These are phyloP conservation scores for Pristionchus entomophagus DNA, from an alignment of 2,888 invertebrate species.

Conservation along the genomic window DNA sequence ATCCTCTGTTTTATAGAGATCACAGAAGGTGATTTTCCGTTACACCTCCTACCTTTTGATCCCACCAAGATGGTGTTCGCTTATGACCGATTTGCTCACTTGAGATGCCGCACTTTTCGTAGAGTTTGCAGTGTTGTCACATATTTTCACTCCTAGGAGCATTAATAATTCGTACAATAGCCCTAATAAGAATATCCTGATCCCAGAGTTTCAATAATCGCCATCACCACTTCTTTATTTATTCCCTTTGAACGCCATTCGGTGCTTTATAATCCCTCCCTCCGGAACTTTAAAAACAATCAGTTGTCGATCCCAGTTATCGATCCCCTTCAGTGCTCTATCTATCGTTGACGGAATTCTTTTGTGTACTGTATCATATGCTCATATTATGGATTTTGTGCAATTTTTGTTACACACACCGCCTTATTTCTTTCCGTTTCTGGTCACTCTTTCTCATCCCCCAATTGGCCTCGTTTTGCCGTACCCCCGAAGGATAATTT, in stretches of 20 bases:
- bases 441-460: slow-evolving; percentile 16
- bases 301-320: neutral
- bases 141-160: neutral
- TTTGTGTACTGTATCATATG: slow-evolving; percentile 15
- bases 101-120: neutral
- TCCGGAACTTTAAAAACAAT: slow-evolving; percentile 4
- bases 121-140: slow-evolving; percentile 33
- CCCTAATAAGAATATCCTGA: neutral
- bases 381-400: slow-evolving; percentile 25
- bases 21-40: neutral
- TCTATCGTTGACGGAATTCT: slow-evolving; percentile 21
- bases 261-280: slow-evolving; percentile 14
- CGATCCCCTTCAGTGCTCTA: slow-evolving; percentile 2
- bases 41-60: slow-evolving; percentile 1
- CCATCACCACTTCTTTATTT: neutral
- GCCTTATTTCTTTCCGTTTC: slow-evolving; percentile 9
- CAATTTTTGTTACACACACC: neutral
- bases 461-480: slow-evolving; percentile 31
- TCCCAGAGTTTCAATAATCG: slow-evolving; percentile 21
- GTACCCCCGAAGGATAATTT: slow-evolving; percentile 6
- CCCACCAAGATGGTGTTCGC: neutral
- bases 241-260: neutral
- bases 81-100: slow-evolving; percentile 3
- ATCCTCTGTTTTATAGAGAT: neutral
- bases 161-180: neutral